Conservation (phyloP, 1,140 invertebrate species). For the Patella vulgata region DNA sequence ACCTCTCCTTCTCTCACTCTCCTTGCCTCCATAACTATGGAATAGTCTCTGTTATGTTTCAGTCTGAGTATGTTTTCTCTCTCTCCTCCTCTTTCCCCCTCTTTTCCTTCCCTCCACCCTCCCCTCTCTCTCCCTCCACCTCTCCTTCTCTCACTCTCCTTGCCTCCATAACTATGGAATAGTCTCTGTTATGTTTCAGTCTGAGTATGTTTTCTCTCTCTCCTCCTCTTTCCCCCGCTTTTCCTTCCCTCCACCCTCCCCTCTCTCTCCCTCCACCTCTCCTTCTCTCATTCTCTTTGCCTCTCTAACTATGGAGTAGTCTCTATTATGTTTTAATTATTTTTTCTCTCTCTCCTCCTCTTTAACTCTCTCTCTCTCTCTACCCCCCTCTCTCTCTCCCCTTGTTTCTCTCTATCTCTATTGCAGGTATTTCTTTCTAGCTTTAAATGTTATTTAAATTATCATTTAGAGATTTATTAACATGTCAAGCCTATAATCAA, state of each 20-base stretch:
- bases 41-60: conserved; percentile 12
- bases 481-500: too few relatives aligned
- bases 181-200: too few relatives aligned
- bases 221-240: conserved; percentile 18
- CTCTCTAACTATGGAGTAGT: not conserved
- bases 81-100: not conserved
- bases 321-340: not conserved
- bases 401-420: not conserved
- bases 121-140: conserved; percentile 8
- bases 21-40: too few relatives aligned
- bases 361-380: too few relatives aligned
- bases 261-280: conserved; percentile 8
- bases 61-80: conserved; percentile 1
- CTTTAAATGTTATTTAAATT: too few relatives aligned
- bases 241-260: too few relatives aligned
- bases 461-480: too few relatives aligned
- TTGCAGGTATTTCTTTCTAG: too few relatives aligned
- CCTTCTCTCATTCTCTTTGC: not conserved
- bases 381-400: too few relatives aligned
- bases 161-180: conserved; percentile 18
- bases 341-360: not conserved
- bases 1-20: too few relatives aligned
- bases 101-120: conserved; percentile 1
- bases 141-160: conserved; percentile 20
- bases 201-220: conserved; percentile 31